These are phyloP conservation scores for Drosophila subquinaria DNA, from an alignment of 2,888 invertebrate genomes.

Conservation along the genomic window DNA sequence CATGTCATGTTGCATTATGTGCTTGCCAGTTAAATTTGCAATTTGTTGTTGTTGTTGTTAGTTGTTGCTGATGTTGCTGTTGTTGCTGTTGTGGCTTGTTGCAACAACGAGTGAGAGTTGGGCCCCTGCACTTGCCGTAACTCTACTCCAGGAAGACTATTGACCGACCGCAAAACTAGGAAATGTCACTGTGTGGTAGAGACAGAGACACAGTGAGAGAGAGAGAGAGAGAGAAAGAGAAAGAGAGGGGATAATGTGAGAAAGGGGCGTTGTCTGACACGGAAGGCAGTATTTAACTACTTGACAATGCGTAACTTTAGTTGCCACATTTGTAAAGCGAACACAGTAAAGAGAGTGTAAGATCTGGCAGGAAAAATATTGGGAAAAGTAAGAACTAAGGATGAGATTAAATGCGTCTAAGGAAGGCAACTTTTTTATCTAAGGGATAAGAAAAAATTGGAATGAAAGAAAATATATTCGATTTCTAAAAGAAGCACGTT, in stretches of 20 bases:
- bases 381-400: no score
- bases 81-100: slow-evolving; percentile 3
- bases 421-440: no score
- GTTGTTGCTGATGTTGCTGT: neutral
- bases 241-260: neutral
- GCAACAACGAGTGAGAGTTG: slow-evolving; percentile 42
- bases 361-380: neutral
- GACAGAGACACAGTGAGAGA: neutral
- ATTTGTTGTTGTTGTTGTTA: slow-evolving; percentile 18
- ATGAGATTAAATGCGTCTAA: no score
- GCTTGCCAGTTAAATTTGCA: slow-evolving; percentile 43
- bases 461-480: no score
- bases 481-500: no score
- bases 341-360: neutral
- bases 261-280: slow-evolving; percentile 20
- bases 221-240: neutral
- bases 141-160: slow-evolving; percentile 81
- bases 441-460: no score
- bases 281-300: slow-evolving; percentile 20
- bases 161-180: slow-evolving; percentile 79
- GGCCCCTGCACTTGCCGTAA: slow-evolving; percentile 75
- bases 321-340: neutral
- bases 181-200: slow-evolving; percentile 66
- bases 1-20: slow-evolving; percentile 82
- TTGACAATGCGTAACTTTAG: slow-evolving; percentile 29